phyloP scores from a whole-genome alignment of 2,888 invertebrate species.

The Luffia ferchaultella region DNA sequence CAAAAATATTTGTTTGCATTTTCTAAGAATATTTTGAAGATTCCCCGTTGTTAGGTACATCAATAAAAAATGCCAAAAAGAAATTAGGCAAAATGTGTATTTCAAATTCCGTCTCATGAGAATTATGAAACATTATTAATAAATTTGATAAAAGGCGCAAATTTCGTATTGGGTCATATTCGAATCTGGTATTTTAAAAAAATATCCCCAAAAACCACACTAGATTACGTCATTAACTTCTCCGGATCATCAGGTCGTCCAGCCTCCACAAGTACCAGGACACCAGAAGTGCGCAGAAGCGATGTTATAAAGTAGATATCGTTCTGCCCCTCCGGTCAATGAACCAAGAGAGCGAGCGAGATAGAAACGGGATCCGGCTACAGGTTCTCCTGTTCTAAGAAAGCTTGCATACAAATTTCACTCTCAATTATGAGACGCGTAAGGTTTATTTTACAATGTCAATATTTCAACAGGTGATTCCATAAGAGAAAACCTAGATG shows the following conservation, averaged over 20 bases:
- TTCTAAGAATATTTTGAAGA: no score
- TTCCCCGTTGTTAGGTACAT: no score
- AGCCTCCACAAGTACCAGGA: slow-evolving; percentile 51
- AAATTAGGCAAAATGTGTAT: no score
- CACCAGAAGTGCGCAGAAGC: slow-evolving; percentile 25
- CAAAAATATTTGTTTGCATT: no score
- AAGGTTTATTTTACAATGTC: not conserved
- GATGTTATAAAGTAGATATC: slow-evolving; percentile 22
- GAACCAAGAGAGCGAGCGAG: slow-evolving; percentile 35
- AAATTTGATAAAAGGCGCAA: no score
- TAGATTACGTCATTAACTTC: slow-evolving; percentile 12
- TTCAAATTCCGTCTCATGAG: no score
- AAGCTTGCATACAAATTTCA: slow-evolving; percentile 27
- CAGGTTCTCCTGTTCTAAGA: slow-evolving; percentile 23
- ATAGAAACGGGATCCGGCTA: slow-evolving; percentile 41
- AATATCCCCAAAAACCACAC: no score
- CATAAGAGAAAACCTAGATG: not conserved
- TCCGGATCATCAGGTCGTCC: slow-evolving; percentile 32
- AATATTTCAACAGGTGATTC: no score
- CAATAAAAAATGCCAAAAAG: no score
- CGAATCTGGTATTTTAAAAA: no score
- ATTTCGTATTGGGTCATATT: no score
- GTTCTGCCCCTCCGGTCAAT: slow-evolving; percentile 33
- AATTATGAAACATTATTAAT: no score
- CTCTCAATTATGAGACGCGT: slow-evolving; percentile 14